Base-by-base conservation (phyloP, 2,888 invertebrate genomes). In the Apamea epomidion region DNA sequence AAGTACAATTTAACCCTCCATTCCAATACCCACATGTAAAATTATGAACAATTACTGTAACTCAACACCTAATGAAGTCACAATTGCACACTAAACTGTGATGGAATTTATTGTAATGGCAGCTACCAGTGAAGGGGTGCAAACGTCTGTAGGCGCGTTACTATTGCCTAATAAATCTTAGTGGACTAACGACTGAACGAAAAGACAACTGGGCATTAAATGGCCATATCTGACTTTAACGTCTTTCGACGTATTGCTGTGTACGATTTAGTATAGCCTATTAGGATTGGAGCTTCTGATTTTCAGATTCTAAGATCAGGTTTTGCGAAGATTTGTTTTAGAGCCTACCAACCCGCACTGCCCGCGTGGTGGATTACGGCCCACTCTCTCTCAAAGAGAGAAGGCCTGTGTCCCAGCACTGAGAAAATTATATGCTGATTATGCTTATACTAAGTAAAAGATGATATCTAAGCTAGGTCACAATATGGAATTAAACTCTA, bases 61-160 rank as follows among this genome's bases (percentile, higher is more conserved):
- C 83, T 87, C 74, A 76, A 29, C 3, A 25, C 8, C 12, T 85
- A 87, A 87, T 85, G 84, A 85, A 87, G 85, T 84, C 87, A 76
- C 84, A 87, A 84, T 51, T 62, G 29, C n/a, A 70, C 51, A 84
- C 68, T 72, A 74, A 84, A 80, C 48, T 60, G 64, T 65, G 58
- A 48, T 76, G 67, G 60, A 81, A 87, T 85, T 85, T 87, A 85
- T 85, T 73, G 72, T 81, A 85, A 87, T 85, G 72, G 87, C 51
- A 5, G 32, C 65, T 60, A 74, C 76, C 42, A 73, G n/a, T 77
- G 81, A 74, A 84, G 71, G 85, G 76, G 68, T 85, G 85, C 68
- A 76, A 42, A 74, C 42, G 62, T 68, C 87, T 80, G 85, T 75
- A 87, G 87, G 85, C 81, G 76, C n/a, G 42, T 25, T 58, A 62